Evolutionary conservation across 2,113 vertebrate genomes (phyloP), one percentile per base, ranked within the genome.

Genomic region (Otocyon megalotis): DNA sequence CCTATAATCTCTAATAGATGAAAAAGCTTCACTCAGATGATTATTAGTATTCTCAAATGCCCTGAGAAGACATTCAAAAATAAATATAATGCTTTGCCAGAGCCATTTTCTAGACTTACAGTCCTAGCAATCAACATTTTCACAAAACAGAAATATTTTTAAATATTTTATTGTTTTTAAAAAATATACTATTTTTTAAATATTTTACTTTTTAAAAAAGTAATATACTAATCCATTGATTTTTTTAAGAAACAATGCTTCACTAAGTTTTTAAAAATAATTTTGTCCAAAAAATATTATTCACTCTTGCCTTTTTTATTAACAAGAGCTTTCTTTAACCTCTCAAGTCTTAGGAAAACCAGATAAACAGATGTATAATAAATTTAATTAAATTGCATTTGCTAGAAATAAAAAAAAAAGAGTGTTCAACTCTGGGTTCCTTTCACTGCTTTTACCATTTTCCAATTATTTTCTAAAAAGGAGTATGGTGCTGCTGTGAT

Each of bases 301-400:
- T 60, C 11, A 7, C 0, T 93, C 43, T 79, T 58, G 8, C 11
- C 28, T 15, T 80, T 53, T 65, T 81, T 74, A 48, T 83, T 60
- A 80, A 54, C 5, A 35, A 53, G 20, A 43, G 12, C 13, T 48
- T 56, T 69, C 30, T 2, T 85, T 53, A 93, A 54, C 69, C 8
- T 16, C 8, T 90, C 56, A 35, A 72, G 26, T 37, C 30, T 14
- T 87, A 71, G 19, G 62, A 4, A 69, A 90, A 96, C 12, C 13
- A 77, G 4, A 30, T 24, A 71, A 79, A 85, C 12, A 77, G 24
- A 82, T 19, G 2, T 37, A 65, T 91, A 69, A 12, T 58, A 32
- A 53, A 60, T 62, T 91, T 35, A 86, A 85, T 30, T 87, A 94
- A 84, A 85, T 69, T 81, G 4, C 3, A 85, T 77, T 98, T 58